Conservation (phyloP, 2,888 invertebrate genomes). For the Oscheius onirici region DNA sequence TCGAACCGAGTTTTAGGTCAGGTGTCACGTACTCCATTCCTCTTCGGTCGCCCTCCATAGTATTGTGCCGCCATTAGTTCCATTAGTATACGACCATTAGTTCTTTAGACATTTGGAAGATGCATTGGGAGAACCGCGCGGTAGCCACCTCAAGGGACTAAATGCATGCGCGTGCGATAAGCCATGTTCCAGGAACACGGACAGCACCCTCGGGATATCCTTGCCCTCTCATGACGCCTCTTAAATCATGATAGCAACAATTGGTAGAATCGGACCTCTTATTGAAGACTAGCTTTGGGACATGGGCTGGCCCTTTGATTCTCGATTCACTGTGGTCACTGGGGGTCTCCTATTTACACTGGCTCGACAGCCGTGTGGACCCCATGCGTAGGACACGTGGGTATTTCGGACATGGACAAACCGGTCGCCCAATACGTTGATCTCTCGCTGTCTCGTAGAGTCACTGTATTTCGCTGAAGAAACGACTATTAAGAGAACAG, state of each 20-base stretch:
- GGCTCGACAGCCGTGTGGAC: slow-evolving; percentile 19
- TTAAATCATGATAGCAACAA: no score
- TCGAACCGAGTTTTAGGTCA: no score
- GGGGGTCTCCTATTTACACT: slow-evolving; percentile 28
- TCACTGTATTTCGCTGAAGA: neutral
- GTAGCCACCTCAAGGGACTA: slow-evolving; percentile 24
- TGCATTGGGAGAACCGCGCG: slow-evolving; percentile 19
- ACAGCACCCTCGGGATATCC: slow-evolving; percentile 25
- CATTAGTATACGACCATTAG: no score
- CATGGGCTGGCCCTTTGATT: slow-evolving; percentile 21
- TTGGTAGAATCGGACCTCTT: no score
- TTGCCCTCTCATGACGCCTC: neutral
- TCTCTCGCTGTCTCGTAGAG: slow-evolving; percentile 2
- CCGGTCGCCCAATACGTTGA: slow-evolving; percentile 20
- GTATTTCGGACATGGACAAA: slow-evolving; percentile 11
- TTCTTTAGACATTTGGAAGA: slow-evolving; percentile 9
- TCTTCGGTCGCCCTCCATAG: no score
- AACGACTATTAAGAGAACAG: neutral
- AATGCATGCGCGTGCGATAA: slow-evolving; percentile 27
- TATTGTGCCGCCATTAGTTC: no score
- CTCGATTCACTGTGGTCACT: slow-evolving; percentile 24
- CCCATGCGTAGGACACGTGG: slow-evolving; percentile 19
- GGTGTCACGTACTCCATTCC: no score
- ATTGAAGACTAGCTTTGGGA: slow-evolving; percentile 7
- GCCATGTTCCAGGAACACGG: slow-evolving; percentile 29